Base-by-base conservation (phyloP, 2,888 invertebrate species). In the Heliconius cydno region DNA sequence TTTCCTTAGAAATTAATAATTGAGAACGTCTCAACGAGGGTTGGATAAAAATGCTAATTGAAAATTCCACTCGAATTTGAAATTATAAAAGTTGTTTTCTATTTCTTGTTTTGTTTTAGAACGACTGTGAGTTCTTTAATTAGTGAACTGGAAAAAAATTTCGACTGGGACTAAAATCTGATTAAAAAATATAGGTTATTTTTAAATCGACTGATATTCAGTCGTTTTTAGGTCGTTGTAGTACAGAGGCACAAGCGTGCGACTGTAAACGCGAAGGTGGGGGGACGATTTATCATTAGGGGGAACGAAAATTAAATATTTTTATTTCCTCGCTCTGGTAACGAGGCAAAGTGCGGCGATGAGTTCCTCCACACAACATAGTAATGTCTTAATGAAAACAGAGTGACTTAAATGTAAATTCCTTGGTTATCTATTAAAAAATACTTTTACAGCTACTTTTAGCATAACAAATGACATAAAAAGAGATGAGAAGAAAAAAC, bases 1-100 rank as follows among this genome's bases (percentile, higher is more conserved):
- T 73, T 73, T 72, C 41, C 25, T 28, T 41, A 75, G 65, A 65
- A 65, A 75, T 66, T 75, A 63, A 75, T 41, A 28, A 75, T 65
- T 65, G 63, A 73, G 15, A 19, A 25, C 4, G 19, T 41, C 41
- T 75, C 66, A 66, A 30, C 22, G 75, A 22, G 30, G 5, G 41
- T 65, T n/a, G 57, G 34, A n/a, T 13, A 25, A 73, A 73, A 73
- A 73, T 34, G 34, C 6, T 30, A 22, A 57, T 73, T 6, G n/a
- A 60, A 60, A 60, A 25, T 34, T 34, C 34, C 34, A 34, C 34
- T 34, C 34, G 1, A 10, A 25, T 65, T 65, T 12, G 38, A 2
- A 41, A 41, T 41, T 41, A 25, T 28, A 65, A 28, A 65, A 15
- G 28, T 13, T 15, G n/a, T 25, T 70, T 70, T n/a, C 41, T 70